Conservation (phyloP, 2,888 invertebrate genomes). For the Catocala fraxini region DNA sequence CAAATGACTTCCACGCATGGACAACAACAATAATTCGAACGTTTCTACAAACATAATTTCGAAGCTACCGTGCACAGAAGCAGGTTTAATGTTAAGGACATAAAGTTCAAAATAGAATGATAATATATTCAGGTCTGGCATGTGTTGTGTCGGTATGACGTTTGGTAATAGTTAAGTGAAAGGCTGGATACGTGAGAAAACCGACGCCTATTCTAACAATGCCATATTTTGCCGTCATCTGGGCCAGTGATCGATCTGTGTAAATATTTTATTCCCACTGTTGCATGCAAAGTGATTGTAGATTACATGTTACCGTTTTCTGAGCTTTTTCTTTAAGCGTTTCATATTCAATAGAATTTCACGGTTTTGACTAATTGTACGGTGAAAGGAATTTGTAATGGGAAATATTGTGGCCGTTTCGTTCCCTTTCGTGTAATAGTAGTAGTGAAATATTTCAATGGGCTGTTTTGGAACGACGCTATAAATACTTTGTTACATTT, state of each 20-base stretch:
- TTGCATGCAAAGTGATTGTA: conserved; percentile 71
- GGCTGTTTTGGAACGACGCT: conserved; percentile 1
- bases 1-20: conserved; percentile 84
- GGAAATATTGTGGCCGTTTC: conserved; percentile 28
- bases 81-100: conserved; percentile 33
- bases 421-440: conserved; percentile 33
- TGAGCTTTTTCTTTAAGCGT: conserved; percentile 31
- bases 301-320: conserved; percentile 53
- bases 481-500: background rate
- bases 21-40: conserved; percentile 81
- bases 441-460: conserved; percentile 27
- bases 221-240: conserved; percentile 82
- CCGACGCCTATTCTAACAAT: conserved; percentile 83
- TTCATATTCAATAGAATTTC: conserved; percentile 40
- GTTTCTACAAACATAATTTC: conserved; percentile 55
- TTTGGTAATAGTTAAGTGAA: conserved; percentile 85
- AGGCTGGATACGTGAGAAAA: conserved; percentile 85
- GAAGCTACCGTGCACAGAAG: conserved; percentile 11
- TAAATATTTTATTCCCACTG: conserved; percentile 80
- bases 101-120: conserved; percentile 59
- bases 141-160: conserved; percentile 54
- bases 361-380: conserved; percentile 39
- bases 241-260: conserved; percentile 81
- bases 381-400: conserved; percentile 37
- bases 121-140: conserved; percentile 21